Base-by-base conservation (phyloP, 2,888 invertebrate species). In the Hydropsyche betteni region DNA sequence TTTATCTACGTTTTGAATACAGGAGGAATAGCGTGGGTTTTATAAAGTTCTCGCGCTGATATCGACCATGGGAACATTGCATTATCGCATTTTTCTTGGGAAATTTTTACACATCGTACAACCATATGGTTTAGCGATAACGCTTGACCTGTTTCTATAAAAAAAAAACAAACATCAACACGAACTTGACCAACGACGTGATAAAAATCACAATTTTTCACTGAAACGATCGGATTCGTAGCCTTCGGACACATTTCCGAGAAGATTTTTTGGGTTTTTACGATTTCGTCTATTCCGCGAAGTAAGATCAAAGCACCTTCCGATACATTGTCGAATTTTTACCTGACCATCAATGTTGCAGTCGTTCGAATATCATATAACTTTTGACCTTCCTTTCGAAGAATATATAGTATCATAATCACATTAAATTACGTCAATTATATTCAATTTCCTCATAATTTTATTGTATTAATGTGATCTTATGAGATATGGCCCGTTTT, bases 11-110 rank as follows among this genome's bases (percentile, higher is more conserved):
- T 44, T 44, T 8, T 6, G 1, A 8, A 8, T 10, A 44, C 10
- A 44, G 7, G 44, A 44, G 10, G 10, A 55, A n/a, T n/a, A 55
- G 16, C 16, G 55, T 14, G n/a, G 12, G 64, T 64, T 24, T 36
- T n/a, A 12, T n/a, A 36, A 12, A 64, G 34, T 64, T 64, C 64
- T 34, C 64, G 64, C 64, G 64, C 64, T 64, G 64, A 64, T 64
- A 64, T 36, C 33, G 12, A 24, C 64, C 64, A 64, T 64, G 64
- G 64, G 64, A 64, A 64, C 64, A 36, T 36, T 64, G 64, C 64
- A 64, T 34, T 64, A 64, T 64, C 64, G 64, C 64, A 36, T 34
- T 8, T 44, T 64, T 64, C 64, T 64, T 64, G 24, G 34, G 64
- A 34, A 64, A 36, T 33, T 34, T 64, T 64, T n/a, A 64, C 64